These are phyloP conservation scores for Aphidius ervi DNA, from an alignment of 1,140 invertebrate species.

Conservation along the genomic window DNA sequence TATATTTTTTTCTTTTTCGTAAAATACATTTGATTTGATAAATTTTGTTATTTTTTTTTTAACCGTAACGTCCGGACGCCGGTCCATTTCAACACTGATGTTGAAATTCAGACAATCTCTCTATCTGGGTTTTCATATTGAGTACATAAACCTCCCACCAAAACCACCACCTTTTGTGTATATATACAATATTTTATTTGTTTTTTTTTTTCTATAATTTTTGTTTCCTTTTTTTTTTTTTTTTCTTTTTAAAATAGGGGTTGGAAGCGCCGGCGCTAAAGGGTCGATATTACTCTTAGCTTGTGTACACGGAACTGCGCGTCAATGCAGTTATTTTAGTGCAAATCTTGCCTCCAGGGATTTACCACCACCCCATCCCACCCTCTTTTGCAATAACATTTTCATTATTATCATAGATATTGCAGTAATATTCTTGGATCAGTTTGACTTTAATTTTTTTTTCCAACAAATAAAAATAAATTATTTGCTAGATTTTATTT, in stretches of 20 bases:
- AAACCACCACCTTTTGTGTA: slow-evolving; percentile 3
- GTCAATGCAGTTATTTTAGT: background rate
- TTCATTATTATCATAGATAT: background rate
- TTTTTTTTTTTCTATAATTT: background rate
- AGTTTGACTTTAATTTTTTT: background rate
- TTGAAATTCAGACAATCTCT: slow-evolving; percentile 1
- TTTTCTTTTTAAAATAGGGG: background rate
- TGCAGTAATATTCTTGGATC: background rate
- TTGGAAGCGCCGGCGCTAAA: slow-evolving; percentile 39
- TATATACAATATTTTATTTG: background rate
- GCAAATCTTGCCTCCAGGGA: too few species aligned
- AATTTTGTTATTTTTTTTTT: background rate
- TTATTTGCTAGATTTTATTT: too few species aligned
- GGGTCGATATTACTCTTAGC: slow-evolving; percentile 37
- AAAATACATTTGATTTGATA: background rate
- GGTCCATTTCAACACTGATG: slow-evolving; percentile 46
- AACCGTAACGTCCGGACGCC: slow-evolving; percentile 27
- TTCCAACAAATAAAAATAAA: too few species aligned
- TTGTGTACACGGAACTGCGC: slow-evolving; percentile 2
- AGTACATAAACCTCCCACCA: slow-evolving; percentile 10
- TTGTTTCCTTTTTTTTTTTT: background rate
- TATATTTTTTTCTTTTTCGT: slow-evolving; percentile 3
- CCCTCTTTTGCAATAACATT: too few species aligned
- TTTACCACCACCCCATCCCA: too few species aligned
- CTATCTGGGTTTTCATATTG: slow-evolving; percentile 23